Base-by-base conservation (phyloP, 2,888 invertebrate species). In the Embidobia sp. region DNA sequence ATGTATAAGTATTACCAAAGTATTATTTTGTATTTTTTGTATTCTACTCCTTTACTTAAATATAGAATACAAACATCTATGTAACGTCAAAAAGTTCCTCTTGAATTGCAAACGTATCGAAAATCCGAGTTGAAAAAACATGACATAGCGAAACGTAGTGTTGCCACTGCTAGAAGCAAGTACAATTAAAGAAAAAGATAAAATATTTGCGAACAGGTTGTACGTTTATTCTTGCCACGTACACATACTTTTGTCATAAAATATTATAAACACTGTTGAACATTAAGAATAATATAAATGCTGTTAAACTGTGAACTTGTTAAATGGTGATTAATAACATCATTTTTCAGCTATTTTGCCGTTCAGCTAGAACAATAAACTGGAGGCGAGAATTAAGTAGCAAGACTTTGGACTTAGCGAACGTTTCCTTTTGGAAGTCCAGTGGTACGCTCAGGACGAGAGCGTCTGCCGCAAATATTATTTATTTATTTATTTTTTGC, bases 321-420 rank as follows among this genome's bases (percentile, higher is more conserved):
- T 40, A 75, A 44, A 55, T 82, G 79, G 82, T 82, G 78, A 77
- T 80, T 80, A 79, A 84, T 84, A 81, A 75, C 83, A 83, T 85
- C 80, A 78, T 88, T 86, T 88, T 88, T 88, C 88, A 88, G 88
- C 85, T 85, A 84, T 86, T 88, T 88, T 85, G 87, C 85, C 87
- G 84, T 83, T 85, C 82, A 82, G 79, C 85, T 78, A 81, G 82
- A 85, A 82, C 80, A 80, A 79, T 82, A 80, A 78, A 79, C 82
- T 85, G 84, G 83, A 84, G 85, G 79, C 83, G 79, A 85, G 85
- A 86, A 81, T 82, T 86, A 82, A 81, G 78, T 85, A 80, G 77
- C 73, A 59, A 53, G 78, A 79, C 72, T 74, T 80, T 70, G 79
- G 79, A 79, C 80, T 77, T 81, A 79, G 44, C 57, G 67, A 79